Evolutionary conservation across 2,797 vertebrate genomes (phyloP).

Genomic region (Rhinophrynus dorsalis): DNA sequence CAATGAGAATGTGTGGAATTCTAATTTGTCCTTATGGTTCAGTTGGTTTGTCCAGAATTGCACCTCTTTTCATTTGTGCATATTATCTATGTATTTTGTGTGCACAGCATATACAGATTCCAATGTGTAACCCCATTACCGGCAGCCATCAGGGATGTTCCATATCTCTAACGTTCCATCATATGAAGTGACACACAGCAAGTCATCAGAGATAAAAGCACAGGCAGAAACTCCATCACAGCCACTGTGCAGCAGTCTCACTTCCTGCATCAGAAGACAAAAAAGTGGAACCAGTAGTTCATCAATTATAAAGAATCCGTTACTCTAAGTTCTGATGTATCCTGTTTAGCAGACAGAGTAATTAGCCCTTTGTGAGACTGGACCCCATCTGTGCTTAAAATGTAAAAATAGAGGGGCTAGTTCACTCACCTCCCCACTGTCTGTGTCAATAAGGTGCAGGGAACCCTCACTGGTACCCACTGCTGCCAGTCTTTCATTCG

Average conservation of each 20-base stretch:
- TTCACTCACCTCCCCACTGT: conserved; percentile 73
- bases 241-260: conserved; percentile 76
- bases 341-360: no score
- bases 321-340: no score
- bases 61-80: no score
- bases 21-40: no score
- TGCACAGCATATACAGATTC: no score
- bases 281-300: background rate
- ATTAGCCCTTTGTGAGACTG: no score
- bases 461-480: conserved; percentile 76
- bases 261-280: conserved; percentile 64
- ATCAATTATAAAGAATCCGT: background rate
- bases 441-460: conserved; percentile 71
- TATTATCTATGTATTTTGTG: no score
- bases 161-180: conserved; percentile 80
- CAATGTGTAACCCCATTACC: no score
- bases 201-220: conserved; percentile 67
- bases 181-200: conserved; percentile 74
- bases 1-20: no score
- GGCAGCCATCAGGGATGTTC: conserved; percentile 76
- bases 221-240: conserved; percentile 82
- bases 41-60: no score
- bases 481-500: conserved; percentile 63
- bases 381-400: no score
- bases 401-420: no score